These are phyloP conservation scores for Amiota minor DNA, from an alignment of 2,888 invertebrate genomes.

Conservation along the genomic window DNA sequence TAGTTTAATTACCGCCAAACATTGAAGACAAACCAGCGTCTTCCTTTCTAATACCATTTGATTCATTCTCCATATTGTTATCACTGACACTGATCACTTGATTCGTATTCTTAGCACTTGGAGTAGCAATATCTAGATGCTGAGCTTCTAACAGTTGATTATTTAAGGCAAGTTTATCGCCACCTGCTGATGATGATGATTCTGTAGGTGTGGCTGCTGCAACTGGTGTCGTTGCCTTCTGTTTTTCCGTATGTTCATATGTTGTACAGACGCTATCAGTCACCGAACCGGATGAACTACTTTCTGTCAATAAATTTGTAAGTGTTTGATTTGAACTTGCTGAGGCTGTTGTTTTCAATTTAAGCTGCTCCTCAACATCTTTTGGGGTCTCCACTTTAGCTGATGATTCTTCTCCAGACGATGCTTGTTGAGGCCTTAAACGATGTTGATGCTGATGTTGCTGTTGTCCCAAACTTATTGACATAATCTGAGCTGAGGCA, in stretches of 20 bases:
- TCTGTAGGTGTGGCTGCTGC: neutral
- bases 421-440: constrained; percentile 3
- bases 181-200: no score
- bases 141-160: constrained; percentile 38
- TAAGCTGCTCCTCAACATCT: constrained; percentile 18
- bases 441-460: neutral
- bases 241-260: constrained; percentile 74
- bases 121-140: constrained; percentile 37
- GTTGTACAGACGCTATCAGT: constrained; percentile 78
- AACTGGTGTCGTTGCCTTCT: neutral
- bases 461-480: neutral
- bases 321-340: constrained; percentile 43
- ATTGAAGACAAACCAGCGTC: constrained; percentile 67
- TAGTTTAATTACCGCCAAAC: constrained; percentile 73
- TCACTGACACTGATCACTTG: constrained; percentile 10
- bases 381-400: neutral
- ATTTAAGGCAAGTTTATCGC: constrained; percentile 39
- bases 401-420: constrained; percentile 31
- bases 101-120: neutral
- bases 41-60: constrained; percentile 45
- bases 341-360: constrained; percentile 6
- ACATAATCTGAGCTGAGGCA: constrained; percentile 23
- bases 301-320: constrained; percentile 75
- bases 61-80: constrained; percentile 35
- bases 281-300: constrained; percentile 78